Evolutionary conservation across 1,140 invertebrate genomes (phyloP), one percentile per base, ranked within the genome.

Genomic region (Aphelinus atriplicis): DNA sequence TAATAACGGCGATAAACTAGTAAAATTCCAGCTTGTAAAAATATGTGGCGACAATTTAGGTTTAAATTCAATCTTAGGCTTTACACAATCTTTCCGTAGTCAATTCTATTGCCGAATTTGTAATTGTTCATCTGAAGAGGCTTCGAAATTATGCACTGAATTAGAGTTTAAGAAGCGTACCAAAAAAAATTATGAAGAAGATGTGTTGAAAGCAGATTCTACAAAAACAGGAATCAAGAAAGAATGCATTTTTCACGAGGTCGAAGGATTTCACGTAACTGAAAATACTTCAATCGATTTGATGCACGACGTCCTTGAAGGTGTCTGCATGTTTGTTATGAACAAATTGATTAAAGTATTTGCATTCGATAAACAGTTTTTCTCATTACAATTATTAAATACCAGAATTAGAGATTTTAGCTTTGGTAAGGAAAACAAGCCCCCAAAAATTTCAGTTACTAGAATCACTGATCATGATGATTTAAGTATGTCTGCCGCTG

Each of bases 231-330:
- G 66, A 3, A 68, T 68, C 47, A 68, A 68, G 57, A 53, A 68
- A 46, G 2, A 43, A 3, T 68, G 66, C 26, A 45, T 68, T 57
- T 68, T 68, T 68, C 3, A 68, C 10, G 42, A 55, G 55, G 26
- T 67, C 3, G 10, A 53, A 53, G 65, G 50, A n/a, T 67, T 67
- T 67, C 66, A 68, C n/a, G 66, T 68, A 7, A 57, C 55, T 42
- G 42, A 68, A 57, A 68, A 58, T 58, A 47, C 57, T 9, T 26
- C 26, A 6, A 55, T 68, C 3, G 66, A 68, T 47, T 6, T 68
- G 2, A 68, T 68, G 66, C 66, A 68, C 46, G 66, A 68, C 10
- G 10, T 68, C 10, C 57, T 66, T 42, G 64, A 66, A 53, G 64
- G 64, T 3, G 9, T 51, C 7, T 43, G 42, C 3, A 2, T 7